A percentile compares a stretch with the other conserved stretches of the same genome.
Evolutionary conservation across 2,113 vertebrate genomes (phyloP).

Genomic region (Fregetta grallaria): DNA sequence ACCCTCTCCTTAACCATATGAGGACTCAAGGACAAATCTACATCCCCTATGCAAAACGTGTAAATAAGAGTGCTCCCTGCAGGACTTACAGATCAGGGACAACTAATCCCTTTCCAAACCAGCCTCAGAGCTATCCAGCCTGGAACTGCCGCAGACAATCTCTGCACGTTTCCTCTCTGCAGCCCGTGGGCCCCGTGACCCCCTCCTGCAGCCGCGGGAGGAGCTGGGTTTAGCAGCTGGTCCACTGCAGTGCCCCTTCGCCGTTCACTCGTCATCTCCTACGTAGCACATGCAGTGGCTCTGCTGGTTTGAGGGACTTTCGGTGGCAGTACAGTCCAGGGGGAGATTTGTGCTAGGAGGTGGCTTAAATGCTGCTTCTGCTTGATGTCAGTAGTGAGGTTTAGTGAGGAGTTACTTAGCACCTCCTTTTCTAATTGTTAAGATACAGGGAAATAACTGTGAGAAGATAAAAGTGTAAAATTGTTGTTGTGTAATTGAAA

Average conservation of each 20-base stretch:
- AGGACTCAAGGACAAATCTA: background rate
- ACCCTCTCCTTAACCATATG: background rate
- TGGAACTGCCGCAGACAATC: background rate
- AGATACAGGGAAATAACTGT: background rate
- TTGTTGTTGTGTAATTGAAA: background rate
- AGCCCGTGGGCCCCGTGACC: background rate
- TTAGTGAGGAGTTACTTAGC: background rate
- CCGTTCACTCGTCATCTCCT: rapidly evolving
- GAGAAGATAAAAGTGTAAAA: background rate
- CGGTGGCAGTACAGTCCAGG: background rate
- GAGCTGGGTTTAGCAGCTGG: background rate
- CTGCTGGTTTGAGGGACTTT: background rate
- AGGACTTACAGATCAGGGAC: background rate
- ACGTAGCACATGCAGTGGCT: background rate
- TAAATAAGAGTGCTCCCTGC: background rate
- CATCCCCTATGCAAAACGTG: background rate
- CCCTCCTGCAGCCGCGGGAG: rapidly evolving
- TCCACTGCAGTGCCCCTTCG: background rate
- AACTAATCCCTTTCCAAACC: background rate
- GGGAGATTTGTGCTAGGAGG: background rate
- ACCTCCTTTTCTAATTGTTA: background rate
- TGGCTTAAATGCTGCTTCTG: background rate
- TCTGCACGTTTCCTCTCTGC: background rate
- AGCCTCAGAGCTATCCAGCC: background rate
- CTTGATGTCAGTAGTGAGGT: background rate